Base-by-base conservation (phyloP, 2,888 invertebrate species). In the Drosophila tripunctata region DNA sequence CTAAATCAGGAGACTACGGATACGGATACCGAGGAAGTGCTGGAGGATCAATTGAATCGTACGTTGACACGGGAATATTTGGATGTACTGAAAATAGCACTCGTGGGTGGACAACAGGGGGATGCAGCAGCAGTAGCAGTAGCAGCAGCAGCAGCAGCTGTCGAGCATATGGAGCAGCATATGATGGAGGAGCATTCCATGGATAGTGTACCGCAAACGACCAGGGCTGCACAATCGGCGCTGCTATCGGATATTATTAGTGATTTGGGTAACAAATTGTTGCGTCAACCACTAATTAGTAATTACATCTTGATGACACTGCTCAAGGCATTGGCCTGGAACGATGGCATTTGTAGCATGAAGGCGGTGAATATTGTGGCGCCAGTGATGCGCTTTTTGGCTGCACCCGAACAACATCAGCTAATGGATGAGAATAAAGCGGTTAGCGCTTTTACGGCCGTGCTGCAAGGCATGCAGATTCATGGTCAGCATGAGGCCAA, bases 401-500 rank as follows among this genome's bases (percentile, higher is more conserved):
- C 94, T 33, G 90, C 92, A n/a, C n/a, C n/a, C 1, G 94, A 94
- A 80, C 93, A n/a, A n/a, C n/a, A n/a, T n/a, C n/a, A 93, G 80
- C 92, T 93, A 83, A 91, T 96, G 75, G 94, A 93, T 75, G 93
- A 93, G 69, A 94, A 93, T 70, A 94, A 95, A 90, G 95, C 95
- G 0, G 92, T 93, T 0, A 94, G 95, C 79, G 94, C 96, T 43
- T 94, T 97, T 91, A 94, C 94, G 0, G 94, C 95, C 1, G 94
- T 96, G 71, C 92, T 97, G 62, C 94, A 94, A 75, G 97, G 96
- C 44, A 93, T 98, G 67, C 95, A 96, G 71, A 92, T 95, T 66
- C 97, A 98, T 89, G 98, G 98, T 0, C 96, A 97, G 88, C 97
- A 98, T 90, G 98, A 98, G 84, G 94, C 95, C 8, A 96, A 96